Conservation (phyloP, 2,888 invertebrate species). For the Oegoconia quadripuncta region DNA sequence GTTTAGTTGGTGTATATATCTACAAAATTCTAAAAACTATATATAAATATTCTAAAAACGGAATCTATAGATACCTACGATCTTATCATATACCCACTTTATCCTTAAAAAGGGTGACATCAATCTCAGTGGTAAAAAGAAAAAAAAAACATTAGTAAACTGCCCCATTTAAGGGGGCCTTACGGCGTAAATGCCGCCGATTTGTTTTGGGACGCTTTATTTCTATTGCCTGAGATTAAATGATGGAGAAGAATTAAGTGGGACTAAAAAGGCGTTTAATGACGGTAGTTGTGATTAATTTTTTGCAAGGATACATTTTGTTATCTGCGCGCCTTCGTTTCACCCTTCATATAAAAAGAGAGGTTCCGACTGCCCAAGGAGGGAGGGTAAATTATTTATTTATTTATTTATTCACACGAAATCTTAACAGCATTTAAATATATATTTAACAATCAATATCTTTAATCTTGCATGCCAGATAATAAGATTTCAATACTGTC, state of each 20-base stretch:
- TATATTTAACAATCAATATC: too few species aligned
- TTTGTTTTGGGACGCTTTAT: conserved; percentile 28
- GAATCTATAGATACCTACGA: background rate
- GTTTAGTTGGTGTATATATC: too few species aligned
- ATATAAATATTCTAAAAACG: too few species aligned
- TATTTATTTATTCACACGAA: too few species aligned
- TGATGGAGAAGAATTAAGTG: conserved; percentile 21
- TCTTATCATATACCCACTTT: conserved; percentile 4
- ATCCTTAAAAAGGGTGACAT: conserved; percentile 29
- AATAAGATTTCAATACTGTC: too few species aligned
- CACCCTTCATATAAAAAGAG: too few species aligned
- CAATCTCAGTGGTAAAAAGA: conserved; percentile 21
- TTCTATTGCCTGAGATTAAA: conserved; percentile 33
- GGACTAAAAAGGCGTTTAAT: background rate
- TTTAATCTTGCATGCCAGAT: too few species aligned
- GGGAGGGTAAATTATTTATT: too few species aligned
- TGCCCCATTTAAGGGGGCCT: conserved; percentile 29
- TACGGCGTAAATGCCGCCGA: conserved; percentile 27
- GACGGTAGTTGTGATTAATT: background rate
- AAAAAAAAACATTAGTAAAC: conserved; percentile 34
- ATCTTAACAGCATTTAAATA: too few species aligned
- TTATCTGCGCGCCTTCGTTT: background rate
- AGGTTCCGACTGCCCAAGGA: too few species aligned
- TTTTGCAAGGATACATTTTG: background rate
- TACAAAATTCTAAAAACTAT: too few species aligned